Conservation (phyloP, 2,797 vertebrate species). For the Crenichthys baileyi region DNA sequence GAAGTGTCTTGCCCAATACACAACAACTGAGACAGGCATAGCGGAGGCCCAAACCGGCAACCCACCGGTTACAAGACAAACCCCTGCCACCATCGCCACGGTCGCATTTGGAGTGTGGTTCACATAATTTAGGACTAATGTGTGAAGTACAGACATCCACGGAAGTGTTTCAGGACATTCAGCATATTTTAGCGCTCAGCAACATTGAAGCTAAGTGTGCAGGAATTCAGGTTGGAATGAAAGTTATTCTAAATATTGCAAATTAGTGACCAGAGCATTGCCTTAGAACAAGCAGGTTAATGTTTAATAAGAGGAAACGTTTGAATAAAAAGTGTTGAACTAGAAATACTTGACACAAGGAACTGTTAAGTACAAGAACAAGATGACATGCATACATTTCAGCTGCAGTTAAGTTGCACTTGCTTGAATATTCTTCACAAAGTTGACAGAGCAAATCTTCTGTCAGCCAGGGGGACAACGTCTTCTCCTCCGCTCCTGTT, state of each 20-base stretch:
- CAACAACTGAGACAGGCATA: too few relatives aligned
- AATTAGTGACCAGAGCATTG: slow-evolving; percentile 20
- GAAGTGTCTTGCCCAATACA: too few relatives aligned
- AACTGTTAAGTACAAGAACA: slow-evolving; percentile 1
- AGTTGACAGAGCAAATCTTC: neutral
- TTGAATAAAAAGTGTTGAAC: slow-evolving; percentile 6
- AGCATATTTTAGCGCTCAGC: slow-evolving; percentile 19
- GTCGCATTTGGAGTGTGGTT: neutral
- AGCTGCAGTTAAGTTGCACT: neutral
- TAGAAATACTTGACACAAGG: neutral
- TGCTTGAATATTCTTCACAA: neutral
- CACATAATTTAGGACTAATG: neutral
- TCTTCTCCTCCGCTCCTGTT: neutral
- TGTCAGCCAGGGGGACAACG: neutral
- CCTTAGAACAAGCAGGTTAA: slow-evolving; percentile 16
- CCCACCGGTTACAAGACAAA: too few relatives aligned
- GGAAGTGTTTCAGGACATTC: slow-evolving; percentile 16
- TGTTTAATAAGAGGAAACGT: slow-evolving; percentile 28
- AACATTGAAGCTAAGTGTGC: neutral
- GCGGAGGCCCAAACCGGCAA: too few relatives aligned
- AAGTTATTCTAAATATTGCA: slow-evolving; percentile 20
- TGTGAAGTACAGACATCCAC: neutral
- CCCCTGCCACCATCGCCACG: too few relatives aligned
- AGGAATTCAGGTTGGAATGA: slow-evolving; percentile 31
- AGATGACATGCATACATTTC: neutral